Conservation (phyloP, 2,888 invertebrate species). For the Creontiades dilutus region DNA sequence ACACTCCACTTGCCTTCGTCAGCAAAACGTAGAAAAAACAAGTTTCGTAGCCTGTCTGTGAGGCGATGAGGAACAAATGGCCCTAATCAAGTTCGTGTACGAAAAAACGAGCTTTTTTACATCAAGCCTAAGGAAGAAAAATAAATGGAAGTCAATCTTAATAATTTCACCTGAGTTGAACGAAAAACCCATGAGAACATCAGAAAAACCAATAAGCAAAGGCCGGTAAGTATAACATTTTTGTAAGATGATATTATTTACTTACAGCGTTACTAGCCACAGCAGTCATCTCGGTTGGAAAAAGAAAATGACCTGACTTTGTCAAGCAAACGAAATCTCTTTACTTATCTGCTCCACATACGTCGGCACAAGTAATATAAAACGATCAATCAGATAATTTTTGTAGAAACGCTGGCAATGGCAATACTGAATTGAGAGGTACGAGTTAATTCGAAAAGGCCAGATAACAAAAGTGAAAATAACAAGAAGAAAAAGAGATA, state of each 20-base stretch:
- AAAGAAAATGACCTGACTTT: not conserved
- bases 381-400: not conserved
- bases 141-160: too few species aligned
- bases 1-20: too few species aligned
- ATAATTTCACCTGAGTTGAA: too few species aligned
- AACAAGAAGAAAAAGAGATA: not conserved
- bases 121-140: too few species aligned
- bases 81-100: too few species aligned
- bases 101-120: too few species aligned
- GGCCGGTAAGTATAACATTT: too few species aligned
- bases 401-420: not conserved
- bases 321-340: not conserved
- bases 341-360: not conserved
- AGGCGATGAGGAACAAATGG: too few species aligned
- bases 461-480: not conserved
- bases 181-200: too few species aligned
- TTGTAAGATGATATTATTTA: not conserved
- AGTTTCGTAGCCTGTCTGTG: too few species aligned
- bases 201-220: too few species aligned
- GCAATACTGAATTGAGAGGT: not conserved
- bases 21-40: too few species aligned
- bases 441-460: not conserved
- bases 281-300: not conserved
- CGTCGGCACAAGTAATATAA: not conserved
- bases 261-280: slow-evolving; percentile 14